These are phyloP conservation scores for Sardinella longiceps DNA, from an alignment of 2,797 vertebrate species.

Conservation along the genomic window DNA sequence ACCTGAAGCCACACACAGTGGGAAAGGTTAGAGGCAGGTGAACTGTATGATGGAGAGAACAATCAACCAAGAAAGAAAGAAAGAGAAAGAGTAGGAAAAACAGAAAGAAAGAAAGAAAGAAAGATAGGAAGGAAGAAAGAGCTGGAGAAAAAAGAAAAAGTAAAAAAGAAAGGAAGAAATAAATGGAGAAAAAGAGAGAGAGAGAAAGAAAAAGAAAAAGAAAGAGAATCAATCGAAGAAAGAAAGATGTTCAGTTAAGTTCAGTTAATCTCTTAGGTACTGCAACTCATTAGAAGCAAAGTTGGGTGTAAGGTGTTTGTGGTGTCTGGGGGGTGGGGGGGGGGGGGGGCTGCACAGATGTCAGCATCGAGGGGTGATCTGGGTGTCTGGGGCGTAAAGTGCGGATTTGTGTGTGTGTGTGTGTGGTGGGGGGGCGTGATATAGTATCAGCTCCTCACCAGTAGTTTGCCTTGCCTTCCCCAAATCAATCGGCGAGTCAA, in stretches of 20 bases:
- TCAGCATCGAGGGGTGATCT: neutral
- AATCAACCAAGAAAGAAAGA: neutral
- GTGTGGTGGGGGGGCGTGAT: neutral
- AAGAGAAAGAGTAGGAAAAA: neutral
- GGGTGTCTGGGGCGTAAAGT: neutral
- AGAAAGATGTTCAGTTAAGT: neutral
- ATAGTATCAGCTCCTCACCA: conserved; percentile 31
- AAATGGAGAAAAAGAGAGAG: neutral
- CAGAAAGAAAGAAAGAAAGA: neutral
- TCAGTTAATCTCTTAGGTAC: neutral
- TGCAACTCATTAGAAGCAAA: neutral
- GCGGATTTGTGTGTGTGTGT: neutral
- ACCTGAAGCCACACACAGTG: neutral
- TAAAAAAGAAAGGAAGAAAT: neutral
- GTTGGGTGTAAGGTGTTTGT: neutral
- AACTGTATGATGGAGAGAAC: neutral
- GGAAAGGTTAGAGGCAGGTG: neutral
- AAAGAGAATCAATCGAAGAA: neutral
- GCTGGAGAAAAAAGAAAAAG: too few species aligned
- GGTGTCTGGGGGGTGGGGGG: neutral
- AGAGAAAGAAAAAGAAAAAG: neutral
- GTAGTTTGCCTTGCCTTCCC: conserved; percentile 37
- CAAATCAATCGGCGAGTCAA: conserved; percentile 45
- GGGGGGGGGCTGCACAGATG: neutral
- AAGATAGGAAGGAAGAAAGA: too few species aligned